Base-by-base conservation (phyloP, 2,113 vertebrate species). In the Cyphomyrus plagiostoma region DNA sequence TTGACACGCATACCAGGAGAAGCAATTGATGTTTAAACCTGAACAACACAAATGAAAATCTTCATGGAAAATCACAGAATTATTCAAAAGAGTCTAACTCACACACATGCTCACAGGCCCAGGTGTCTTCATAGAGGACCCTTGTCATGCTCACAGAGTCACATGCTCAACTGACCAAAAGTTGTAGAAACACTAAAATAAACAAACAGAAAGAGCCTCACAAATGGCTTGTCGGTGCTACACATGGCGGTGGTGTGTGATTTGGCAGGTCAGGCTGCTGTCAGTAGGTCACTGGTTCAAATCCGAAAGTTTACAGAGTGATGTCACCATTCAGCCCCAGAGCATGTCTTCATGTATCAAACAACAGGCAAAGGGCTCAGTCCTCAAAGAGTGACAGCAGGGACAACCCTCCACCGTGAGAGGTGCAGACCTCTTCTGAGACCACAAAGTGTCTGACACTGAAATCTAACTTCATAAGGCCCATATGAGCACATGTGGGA, bases 1-100 rank as follows among this genome's bases (percentile, higher is more conserved):
- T 96, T 98, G 96, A 98, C 97, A 96, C 96, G 97, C 97, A 96
- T 96, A 96, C 94, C 96, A 96, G 96, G 97, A 95, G 94, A 96
- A 95, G 92, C 56, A 92, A 94, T 95, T 92, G 91, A 94, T 92
- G 39, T n/a, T 23, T 45, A 46, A 48, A 46, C 82, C 82, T 21
- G 82, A 84, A 45, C 82, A 48, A 21, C 39, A 48, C 80, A 83
- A 83, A 83, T 70, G 62, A 5, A 30, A n/a, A 70, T n/a, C 19
- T 45, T 19, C 42, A 83, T 13, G 19, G 35, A 56, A 56, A 56
- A 56, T 23, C 52, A 53, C 4, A 2, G 3, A 4, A 53, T 19
- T 53, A 53, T 53, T 53, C 15, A 52, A 52, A 52, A 52, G 5
- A 56, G 5, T 19, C 19, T 56, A 56, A 56, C 53, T 56, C 53